Evolutionary conservation across 2,888 invertebrate genomes (phyloP).

Genomic region (Pardosa pseudoannulata): DNA sequence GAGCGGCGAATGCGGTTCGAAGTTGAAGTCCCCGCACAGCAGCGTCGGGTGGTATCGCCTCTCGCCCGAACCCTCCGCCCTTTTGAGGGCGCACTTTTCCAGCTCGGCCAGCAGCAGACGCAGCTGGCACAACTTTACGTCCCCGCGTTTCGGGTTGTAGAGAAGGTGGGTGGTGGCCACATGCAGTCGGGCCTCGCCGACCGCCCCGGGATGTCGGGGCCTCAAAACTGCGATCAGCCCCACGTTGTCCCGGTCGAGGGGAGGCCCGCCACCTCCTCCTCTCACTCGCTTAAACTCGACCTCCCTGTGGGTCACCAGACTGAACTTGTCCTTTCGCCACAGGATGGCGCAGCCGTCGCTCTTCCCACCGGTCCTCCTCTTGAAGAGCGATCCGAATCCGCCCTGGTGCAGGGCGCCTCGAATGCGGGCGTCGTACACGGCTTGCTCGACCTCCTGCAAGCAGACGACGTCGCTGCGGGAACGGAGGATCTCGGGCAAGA

Average conservation of each 20-base stretch:
- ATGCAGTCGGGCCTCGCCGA: constrained; percentile 62
- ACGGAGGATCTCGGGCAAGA: constrained; percentile 81
- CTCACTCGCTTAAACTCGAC: constrained; percentile 84
- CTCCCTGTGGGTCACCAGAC: constrained; percentile 82
- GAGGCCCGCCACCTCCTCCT: constrained; percentile 80
- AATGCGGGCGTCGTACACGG: constrained; percentile 81
- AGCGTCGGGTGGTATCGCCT: constrained; percentile 86
- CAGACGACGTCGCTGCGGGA: constrained; percentile 85
- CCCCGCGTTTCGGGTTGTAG: constrained; percentile 92
- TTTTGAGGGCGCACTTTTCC: constrained; percentile 84
- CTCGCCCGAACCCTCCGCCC: constrained; percentile 16
- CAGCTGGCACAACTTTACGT: constrained; percentile 92
- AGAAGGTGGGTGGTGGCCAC: constrained; percentile 96
- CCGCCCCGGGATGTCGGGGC: constrained; percentile 77
- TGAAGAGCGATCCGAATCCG: constrained; percentile 87
- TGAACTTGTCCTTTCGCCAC: constrained; percentile 84
- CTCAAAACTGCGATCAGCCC: constrained; percentile 87
- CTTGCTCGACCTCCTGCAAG: constrained; percentile 92
- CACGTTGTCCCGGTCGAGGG: constrained; percentile 91
- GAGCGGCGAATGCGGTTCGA: constrained; percentile 85
- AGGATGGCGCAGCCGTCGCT: constrained; percentile 94
- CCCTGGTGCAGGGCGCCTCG: constrained; percentile 68
- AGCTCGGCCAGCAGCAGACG: constrained; percentile 90
- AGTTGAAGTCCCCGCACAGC: constrained; percentile 95
- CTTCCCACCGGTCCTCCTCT: constrained; percentile 88